These are phyloP conservation scores for Hypercompe scribonia DNA, from an alignment of 2,888 invertebrate genomes.

Conservation along the genomic window DNA sequence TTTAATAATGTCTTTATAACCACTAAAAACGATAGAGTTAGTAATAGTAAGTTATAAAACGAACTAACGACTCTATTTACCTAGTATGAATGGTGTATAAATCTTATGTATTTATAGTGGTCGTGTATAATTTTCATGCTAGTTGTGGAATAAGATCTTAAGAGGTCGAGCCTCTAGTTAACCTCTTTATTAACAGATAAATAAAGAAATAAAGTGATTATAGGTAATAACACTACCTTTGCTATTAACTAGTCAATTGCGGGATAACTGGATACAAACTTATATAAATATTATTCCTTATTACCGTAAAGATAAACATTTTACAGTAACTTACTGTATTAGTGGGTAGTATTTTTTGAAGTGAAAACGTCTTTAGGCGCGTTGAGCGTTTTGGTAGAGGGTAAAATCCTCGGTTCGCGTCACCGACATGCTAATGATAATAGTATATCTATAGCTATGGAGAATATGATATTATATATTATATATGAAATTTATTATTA, in stretches of 20 bases:
- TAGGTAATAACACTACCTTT: background rate
- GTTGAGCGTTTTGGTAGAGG: too few species aligned
- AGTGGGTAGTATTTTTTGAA: background rate
- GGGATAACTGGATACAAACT: background rate
- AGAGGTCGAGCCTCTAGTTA: background rate
- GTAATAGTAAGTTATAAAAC: background rate
- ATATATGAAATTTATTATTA: too few species aligned
- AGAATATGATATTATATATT: too few species aligned
- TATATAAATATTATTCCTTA: background rate
- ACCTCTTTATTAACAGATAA: background rate
- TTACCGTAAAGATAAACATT: background rate
- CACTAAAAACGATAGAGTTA: background rate
- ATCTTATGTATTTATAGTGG: background rate
- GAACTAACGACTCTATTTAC: background rate
- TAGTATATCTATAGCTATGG: too few species aligned
- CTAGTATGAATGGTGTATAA: background rate
- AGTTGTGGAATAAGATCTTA: background rate
- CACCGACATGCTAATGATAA: too few species aligned
- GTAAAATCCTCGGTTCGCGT: too few species aligned
- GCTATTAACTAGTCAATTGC: background rate
- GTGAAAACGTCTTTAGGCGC: too few species aligned
- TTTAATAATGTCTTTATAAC: background rate
- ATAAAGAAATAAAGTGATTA: background rate
- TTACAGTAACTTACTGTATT: background rate
- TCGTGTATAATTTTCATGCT: background rate